Evolutionary conservation across 2,113 vertebrate species (phyloP), one percentile per base, ranked within the genome.

Genomic region (Mesembrinibis cayennensis): DNA sequence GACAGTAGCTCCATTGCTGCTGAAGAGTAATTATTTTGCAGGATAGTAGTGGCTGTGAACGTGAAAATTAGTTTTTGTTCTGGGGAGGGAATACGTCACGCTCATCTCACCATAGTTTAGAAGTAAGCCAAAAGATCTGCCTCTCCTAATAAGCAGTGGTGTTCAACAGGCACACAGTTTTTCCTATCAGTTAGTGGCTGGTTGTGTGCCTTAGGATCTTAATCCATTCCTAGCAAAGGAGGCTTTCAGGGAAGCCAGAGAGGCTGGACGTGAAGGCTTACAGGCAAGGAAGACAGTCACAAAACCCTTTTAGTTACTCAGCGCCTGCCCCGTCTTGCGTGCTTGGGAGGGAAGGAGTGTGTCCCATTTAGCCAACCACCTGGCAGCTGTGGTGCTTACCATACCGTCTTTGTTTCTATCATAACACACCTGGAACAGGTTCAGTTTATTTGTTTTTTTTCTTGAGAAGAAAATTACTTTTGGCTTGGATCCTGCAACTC

Each of bases 311-410:
- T 16, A 29, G n/a, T 44, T 74, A 15, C 30, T 71, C 15, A 23
- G 2, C 16, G 2, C 45, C 14, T 80, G 22, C 17, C 7, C 20
- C 1, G 1, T 87, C 47, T 42, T 45, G 11, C 13, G 0, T n/a
- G 36, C 25, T 21, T 2, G 2, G 25, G 29, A 67, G 49, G 9
- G 27, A 83, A 70, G 30, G 23, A 74, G 12, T 9, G 3, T 7
- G 7, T 77, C 59, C 27, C 47, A 15, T 49, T 42, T 42, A 79
- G 38, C 70, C 77, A 40, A 6, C 7, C 11, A 29, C 30, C 25
- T 11, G 23, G 69, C 22, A 47, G 36, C 11, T 36, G 11, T 40
- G 40, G 7, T 66, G n/a, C 55, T 78, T 42, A 38, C 59, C 22
- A 5, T 22, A 26, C 23, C n/a, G 21, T 6, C 17, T 40, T 55